Evolutionary conservation across 1,140 invertebrate genomes (phyloP).

Genomic region (Zaprionus ghesquierei): DNA sequence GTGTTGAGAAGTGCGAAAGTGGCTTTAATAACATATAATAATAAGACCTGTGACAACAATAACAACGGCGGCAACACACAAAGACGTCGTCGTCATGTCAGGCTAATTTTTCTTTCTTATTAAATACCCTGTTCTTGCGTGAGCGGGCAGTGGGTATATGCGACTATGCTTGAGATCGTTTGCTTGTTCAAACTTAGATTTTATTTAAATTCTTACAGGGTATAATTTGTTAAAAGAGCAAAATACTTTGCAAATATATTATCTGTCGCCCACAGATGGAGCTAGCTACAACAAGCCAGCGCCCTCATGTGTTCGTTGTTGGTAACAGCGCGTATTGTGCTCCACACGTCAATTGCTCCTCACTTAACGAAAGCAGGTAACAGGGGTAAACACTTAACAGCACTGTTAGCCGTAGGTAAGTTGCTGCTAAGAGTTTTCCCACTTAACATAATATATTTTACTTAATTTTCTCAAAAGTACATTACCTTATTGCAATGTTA

Average conservation of each 20-base stretch:
- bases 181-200: no score
- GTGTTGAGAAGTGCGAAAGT: conserved; percentile 19
- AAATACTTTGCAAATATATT: no score
- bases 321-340: not conserved
- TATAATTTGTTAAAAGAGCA: not conserved
- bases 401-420: not conserved
- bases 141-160: not conserved
- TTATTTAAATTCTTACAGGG: no score
- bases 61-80: conserved; percentile 12
- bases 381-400: not conserved
- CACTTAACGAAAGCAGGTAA: not conserved
- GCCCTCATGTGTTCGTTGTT: not conserved
- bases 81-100: not conserved
- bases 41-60: not conserved
- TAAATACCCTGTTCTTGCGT: not conserved
- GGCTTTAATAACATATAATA: conserved; percentile 7
- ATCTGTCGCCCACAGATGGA: not conserved
- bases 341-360: not conserved
- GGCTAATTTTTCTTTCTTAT: not conserved
- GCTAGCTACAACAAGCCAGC: not conserved
- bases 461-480: no score
- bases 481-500: no score
- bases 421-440: not conserved
- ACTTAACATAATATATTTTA: no score
- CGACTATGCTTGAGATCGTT: not conserved